These are phyloP conservation scores for Natrix natrix DNA, from an alignment of 2,797 vertebrate genomes.

Conservation along the genomic window DNA sequence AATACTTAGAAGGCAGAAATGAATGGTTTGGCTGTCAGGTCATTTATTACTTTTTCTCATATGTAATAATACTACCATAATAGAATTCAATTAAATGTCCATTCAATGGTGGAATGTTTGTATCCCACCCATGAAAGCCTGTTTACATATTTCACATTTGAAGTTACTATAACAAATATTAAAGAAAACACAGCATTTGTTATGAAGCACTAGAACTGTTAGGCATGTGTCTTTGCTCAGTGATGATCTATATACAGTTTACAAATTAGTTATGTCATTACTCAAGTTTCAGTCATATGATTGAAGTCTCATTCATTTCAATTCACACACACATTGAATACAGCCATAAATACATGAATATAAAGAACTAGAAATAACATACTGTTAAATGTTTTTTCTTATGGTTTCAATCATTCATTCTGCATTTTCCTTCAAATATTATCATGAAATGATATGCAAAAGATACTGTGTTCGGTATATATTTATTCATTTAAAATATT, in stretches of 20 bases:
- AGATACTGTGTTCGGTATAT: background rate
- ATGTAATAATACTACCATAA: too few species aligned
- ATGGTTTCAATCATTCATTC: background rate
- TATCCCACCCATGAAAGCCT: background rate
- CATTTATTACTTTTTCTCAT: background rate
- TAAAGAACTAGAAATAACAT: background rate
- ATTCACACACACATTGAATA: background rate
- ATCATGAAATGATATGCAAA: background rate
- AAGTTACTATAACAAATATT: background rate
- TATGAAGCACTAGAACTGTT: background rate
- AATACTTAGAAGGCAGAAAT: background rate
- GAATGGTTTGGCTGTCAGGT: background rate
- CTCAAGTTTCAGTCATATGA: background rate
- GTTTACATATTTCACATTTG: background rate
- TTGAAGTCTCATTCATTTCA: background rate
- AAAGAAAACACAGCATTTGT: background rate
- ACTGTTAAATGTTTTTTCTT: background rate
- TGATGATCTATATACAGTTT: background rate
- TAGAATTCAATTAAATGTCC: background rate
- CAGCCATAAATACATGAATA: background rate
- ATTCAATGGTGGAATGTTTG: constrained; percentile 6
- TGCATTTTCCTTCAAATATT: background rate
- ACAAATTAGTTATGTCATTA: background rate
- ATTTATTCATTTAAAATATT: background rate
- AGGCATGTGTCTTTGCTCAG: background rate